Evolutionary conservation across 2,888 invertebrate genomes (phyloP), one percentile per base, ranked within the genome.

Genomic region (Pristionchus fissidentatus): DNA sequence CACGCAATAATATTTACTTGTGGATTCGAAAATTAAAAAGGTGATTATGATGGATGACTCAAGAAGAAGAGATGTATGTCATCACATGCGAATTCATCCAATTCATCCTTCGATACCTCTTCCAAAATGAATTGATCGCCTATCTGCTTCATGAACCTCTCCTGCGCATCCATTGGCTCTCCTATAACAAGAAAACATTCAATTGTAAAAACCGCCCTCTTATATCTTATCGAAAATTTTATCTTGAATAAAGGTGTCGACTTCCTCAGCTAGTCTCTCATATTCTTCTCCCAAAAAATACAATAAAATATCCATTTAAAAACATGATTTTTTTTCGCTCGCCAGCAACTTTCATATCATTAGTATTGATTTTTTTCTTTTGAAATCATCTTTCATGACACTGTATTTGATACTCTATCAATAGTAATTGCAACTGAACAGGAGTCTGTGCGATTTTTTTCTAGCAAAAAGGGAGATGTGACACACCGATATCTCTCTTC

Each of bases 11-110:
- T 62, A 62, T 32, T 62, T 55, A 55, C 55, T 55, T n/a, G 55
- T 22, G 22, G 62, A 62, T 62, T 32, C 4, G 19, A 13, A 43
- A 10, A 46, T 75, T 75, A 75, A 26, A 46, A 46, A 10, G 46
- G 46, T 10, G 75, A n/a, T n/a, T n/a, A n/a, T n/a, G n/a, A n/a
- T n/a, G n/a, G n/a, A n/a, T n/a, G n/a, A n/a, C n/a, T 38, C 29
- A 82, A 8, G 32, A 46, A 70, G 29, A 22, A 82, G n/a, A 82
- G 32, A 7, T 26, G 41, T 13, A 82, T 82, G 29, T 82, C 82
- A 29, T 82, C 82, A n/a, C 82, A 70, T 66, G n/a, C 52, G 26
- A 55, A 82, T 32, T 82, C 82, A 32, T 70, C 82, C 52, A 66
- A 38, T 3, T 82, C 49, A 7, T 35, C 66, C 13, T 70, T 52